Evolutionary conservation across 2,888 invertebrate species (phyloP), one percentile per base, ranked within the genome.

Genomic region (Eulithis prunata): DNA sequence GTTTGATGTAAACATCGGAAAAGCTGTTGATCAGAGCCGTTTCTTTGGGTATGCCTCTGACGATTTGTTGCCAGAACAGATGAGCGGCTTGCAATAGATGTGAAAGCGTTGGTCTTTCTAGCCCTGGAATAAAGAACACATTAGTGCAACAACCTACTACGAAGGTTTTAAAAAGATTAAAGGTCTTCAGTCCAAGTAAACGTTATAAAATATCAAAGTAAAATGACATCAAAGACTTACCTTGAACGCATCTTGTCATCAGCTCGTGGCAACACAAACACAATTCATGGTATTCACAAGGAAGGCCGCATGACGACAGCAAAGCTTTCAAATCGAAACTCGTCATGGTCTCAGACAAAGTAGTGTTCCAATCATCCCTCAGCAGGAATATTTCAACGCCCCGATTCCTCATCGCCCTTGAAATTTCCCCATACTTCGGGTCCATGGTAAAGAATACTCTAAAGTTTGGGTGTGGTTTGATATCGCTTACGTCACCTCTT

Each of bases 341-440:
- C 3, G 88, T 83, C 66, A 91, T 75, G 1, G 86, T 87, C 60
- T 91, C 89, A 4, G 86, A 84, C 57, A 92, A 74, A 12, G 76
- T 79, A 4, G 77, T 71, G 65, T 87, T 85, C 64, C 67, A 81
- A 41, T 90, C 90, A 57, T 90, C 91, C 10, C 84, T 79, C 0
- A 92, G 66, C 51, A 93, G 71, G 71, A 85, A 93, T 76, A 99
- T 96, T 93, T 99, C 99, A 0, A 99, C 95, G 3, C 99, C 99
- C 79, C 99, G 95, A 87, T 99, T 99, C 68, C 99, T 95, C 99
- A 99, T 99, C 0, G 99, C 99, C 75, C 98, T 95, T 0, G 99
- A 99, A 72, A 99, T 97, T 88, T 99, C 98, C 0, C 99, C 99
- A 88, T 97, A 96, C 79, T 96, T 96, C 0, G 99, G 98, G 89